Conservation (phyloP, 2,888 invertebrate species). For the Peribatodes rhomboidaria region DNA sequence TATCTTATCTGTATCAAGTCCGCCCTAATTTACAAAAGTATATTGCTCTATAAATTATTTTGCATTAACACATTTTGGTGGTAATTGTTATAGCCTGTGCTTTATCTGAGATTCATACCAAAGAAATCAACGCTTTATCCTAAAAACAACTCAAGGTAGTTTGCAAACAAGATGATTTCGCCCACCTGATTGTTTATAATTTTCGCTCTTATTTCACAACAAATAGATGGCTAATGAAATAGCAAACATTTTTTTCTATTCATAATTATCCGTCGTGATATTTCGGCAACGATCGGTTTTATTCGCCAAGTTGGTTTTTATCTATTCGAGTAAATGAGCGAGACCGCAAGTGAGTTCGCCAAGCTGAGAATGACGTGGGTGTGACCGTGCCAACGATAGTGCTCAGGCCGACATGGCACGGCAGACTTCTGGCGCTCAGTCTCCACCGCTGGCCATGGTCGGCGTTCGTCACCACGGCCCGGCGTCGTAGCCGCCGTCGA, state of each 20-base stretch:
- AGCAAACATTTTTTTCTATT: constrained; percentile 60
- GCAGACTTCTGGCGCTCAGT: constrained; percentile 60
- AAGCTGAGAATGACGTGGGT: constrained; percentile 69
- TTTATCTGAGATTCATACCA: not conserved
- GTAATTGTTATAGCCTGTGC: not conserved
- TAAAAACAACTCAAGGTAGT: constrained; percentile 2
- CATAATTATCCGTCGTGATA: constrained; percentile 62
- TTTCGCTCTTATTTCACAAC: constrained; percentile 60
- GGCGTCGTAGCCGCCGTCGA: constrained; percentile 59
- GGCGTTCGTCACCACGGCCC: constrained; percentile 57
- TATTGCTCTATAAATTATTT: not conserved
- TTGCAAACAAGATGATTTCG: constrained; percentile 15
- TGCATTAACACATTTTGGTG: not conserved
- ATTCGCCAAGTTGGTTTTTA: constrained; percentile 67
- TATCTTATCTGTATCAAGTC: too few species aligned
- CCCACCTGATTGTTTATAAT: constrained; percentile 35
- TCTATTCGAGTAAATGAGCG: constrained; percentile 71
- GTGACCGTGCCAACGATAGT: constrained; percentile 77
- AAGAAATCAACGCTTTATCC: not conserved
- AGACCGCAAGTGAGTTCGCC: constrained; percentile 70
- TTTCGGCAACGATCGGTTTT: constrained; percentile 70
- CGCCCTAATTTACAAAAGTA: not conserved
- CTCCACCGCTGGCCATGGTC: constrained; percentile 55
- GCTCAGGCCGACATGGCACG: constrained; percentile 53
- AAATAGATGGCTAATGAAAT: constrained; percentile 67